These are phyloP conservation scores for Apotomis turbidana DNA, from an alignment of 2,888 invertebrate species.

Conservation along the genomic window DNA sequence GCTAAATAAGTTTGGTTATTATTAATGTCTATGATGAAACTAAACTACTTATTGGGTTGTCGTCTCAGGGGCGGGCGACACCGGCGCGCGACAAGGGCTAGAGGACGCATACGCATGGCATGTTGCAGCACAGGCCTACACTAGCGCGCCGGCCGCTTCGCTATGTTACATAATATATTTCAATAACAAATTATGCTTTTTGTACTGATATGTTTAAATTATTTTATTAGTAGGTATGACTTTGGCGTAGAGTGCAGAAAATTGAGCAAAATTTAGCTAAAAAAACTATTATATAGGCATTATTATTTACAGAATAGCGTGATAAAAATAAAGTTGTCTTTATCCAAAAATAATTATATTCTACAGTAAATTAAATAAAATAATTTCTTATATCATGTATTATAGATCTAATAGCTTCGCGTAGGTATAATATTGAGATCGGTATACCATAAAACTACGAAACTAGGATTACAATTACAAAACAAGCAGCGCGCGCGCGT, in stretches of 20 bases:
- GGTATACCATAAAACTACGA: conserved; percentile 55
- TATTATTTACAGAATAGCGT: conserved; percentile 70
- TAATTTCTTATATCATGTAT: conserved; percentile 58
- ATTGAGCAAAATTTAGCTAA: conserved; percentile 83
- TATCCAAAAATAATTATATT: conserved; percentile 67
- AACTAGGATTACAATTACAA: conserved; percentile 34
- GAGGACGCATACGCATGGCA: no score
- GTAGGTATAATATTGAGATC: conserved; percentile 76
- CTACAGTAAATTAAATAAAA: conserved; percentile 68
- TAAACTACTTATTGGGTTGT: no score
- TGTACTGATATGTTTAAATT: conserved; percentile 77
- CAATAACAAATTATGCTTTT: conserved; percentile 63
- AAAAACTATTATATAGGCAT: conserved; percentile 74
- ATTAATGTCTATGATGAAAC: no score
- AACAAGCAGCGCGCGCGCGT: conserved; percentile 14
- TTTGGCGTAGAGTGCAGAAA: conserved; percentile 82
- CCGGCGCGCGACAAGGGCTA: no score
- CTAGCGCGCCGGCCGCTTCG: background rate
- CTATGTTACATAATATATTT: background rate
- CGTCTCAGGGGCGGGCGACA: no score
- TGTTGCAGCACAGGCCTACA: background rate
- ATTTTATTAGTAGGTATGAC: conserved; percentile 79
- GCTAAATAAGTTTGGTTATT: no score
- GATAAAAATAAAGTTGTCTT: conserved; percentile 77
- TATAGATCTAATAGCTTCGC: conserved; percentile 80